phyloP scores from a whole-genome alignment of 2,888 invertebrate species.

The Steinernema scapterisci region DNA sequence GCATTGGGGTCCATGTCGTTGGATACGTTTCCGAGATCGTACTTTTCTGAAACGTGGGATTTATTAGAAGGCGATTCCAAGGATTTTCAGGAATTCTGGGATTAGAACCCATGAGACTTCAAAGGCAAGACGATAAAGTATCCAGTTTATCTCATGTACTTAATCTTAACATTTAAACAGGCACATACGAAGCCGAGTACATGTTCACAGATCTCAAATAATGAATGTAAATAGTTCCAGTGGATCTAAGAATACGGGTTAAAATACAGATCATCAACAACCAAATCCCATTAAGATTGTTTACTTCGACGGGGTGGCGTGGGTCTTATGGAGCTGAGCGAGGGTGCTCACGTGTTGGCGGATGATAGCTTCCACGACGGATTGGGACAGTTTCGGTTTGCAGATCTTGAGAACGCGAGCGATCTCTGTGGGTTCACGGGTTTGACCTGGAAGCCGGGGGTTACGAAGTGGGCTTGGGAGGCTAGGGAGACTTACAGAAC shows the following conservation, averaged over 20 bases:
- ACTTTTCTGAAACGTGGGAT: conserved; percentile 40
- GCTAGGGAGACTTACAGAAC: conserved; percentile 36
- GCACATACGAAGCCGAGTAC: too few species aligned
- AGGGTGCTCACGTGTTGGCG: background rate
- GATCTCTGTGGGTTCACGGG: background rate
- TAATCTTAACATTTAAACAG: too few species aligned
- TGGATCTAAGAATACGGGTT: too few species aligned
- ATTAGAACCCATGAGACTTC: too few species aligned
- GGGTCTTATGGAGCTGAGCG: background rate
- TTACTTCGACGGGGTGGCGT: conserved; percentile 6
- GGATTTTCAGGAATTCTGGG: too few species aligned
- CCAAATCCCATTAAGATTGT: background rate
- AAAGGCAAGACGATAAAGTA: too few species aligned
- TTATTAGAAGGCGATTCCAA: too few species aligned
- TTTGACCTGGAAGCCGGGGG: background rate
- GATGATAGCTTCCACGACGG: background rate
- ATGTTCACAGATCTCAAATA: too few species aligned
- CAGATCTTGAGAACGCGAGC: background rate
- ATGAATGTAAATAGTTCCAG: too few species aligned
- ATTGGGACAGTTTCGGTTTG: background rate
- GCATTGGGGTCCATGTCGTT: conserved; percentile 35
- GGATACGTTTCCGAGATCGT: conserved; percentile 45
- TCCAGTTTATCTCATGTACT: too few species aligned
- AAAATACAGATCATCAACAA: conserved; percentile 11
- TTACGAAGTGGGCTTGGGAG: background rate